Percentiles rank a stretch among this genome's conserved stretches.
Evolutionary conservation across 2,113 vertebrate species (phyloP).

Genomic region (Rhea pennata): DNA sequence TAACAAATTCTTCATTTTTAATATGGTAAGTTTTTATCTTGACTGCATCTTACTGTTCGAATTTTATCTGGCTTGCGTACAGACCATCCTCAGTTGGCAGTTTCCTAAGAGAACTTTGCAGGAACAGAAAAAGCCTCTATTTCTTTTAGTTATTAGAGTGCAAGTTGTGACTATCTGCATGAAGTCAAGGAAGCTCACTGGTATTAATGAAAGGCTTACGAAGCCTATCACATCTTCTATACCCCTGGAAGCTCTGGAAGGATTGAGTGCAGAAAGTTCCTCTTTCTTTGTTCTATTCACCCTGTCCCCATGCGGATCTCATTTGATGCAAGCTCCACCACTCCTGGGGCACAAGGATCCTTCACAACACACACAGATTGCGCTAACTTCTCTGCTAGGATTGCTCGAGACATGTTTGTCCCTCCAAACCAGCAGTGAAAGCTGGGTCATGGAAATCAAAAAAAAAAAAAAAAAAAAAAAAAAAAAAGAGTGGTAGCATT

Average conservation of each 20-base stretch:
- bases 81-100: not conserved
- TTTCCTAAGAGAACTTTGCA: not conserved
- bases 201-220: not conserved
- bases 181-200: not conserved
- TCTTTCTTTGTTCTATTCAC: not conserved
- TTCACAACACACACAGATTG: not conserved
- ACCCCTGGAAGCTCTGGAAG: not conserved
- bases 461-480: not conserved
- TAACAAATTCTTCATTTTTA: not conserved
- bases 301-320: not conserved
- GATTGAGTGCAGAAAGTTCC: not conserved
- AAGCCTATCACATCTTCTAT: not conserved
- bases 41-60: not conserved
- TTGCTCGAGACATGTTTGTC: not conserved
- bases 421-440: not conserved
- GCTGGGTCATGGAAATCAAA: not conserved
- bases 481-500: not conserved
- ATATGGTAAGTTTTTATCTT: not conserved
- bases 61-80: not conserved
- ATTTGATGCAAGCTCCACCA: not conserved
- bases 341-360: not conserved
- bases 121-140: not conserved
- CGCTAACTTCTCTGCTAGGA: not conserved
- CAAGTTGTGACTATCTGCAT: not conserved
- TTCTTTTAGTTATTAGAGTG: not conserved